Evolutionary conservation across 2,888 invertebrate genomes (phyloP), one percentile per base, ranked within the genome.

Genomic region (Drosophila putrida): DNA sequence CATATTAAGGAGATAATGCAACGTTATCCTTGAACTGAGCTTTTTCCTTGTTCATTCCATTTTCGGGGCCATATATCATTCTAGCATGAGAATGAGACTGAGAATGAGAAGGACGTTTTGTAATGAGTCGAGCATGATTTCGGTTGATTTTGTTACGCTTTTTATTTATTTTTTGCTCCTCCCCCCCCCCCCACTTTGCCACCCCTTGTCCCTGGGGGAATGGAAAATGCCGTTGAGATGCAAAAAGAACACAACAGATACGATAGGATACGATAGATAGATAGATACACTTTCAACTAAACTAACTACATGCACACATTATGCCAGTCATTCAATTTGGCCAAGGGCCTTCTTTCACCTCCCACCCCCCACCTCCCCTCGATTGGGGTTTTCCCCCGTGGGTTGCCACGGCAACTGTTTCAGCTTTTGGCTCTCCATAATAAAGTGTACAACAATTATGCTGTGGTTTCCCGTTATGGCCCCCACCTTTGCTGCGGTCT

Each of bases 111-210:
- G 68, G 60, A 65, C 77, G n/a, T 86, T 83, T 86, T 78, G 75
- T 87, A 83, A 83, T 83, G 83, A 82, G 82, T 50, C 65, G 63
- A 84, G 85, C 72, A 83, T 83, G 87, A 83, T 84, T 87, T 71
- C 49, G 69, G 62, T 50, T 65, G 72, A 77, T 77, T 71, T 66
- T 61, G 49, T 46, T 31, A 4, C 11, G 20, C 20, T 20, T 20
- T 20, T 20, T 20, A 1, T 4, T 5, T 6, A 41, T 54, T 41
- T 31, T 31, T 27, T 27, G 4, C 4, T 38, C n/a, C n/a, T n/a
- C n/a, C 11, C 8, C 10, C 2, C 35, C 6, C 2, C 20, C 1
- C 20, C 20, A 2, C n/a, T n/a, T n/a, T n/a, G n/a, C n/a, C n/a
- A n/a, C n/a, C n/a, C n/a, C n/a, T n/a, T n/a, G n/a, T n/a, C 20